Evolutionary conservation across 2,113 vertebrate genomes (phyloP).

Genomic region (Hydrochoerus hydrochaeris): DNA sequence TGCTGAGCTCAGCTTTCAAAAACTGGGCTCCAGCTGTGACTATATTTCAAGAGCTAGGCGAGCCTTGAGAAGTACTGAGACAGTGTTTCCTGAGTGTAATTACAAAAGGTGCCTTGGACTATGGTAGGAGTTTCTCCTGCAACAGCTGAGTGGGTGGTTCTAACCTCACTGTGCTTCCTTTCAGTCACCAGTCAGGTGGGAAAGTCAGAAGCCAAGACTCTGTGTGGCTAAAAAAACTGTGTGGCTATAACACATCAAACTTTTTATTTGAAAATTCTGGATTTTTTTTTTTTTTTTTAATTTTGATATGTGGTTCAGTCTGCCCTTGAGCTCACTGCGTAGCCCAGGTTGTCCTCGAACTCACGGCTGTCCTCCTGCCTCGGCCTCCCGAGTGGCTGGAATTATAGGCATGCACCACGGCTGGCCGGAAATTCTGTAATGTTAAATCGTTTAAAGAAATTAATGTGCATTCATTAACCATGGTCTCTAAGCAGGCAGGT

Average conservation of each 20-base stretch:
- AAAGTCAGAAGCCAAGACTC: background rate
- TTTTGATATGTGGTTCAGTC: background rate
- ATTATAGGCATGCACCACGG: background rate
- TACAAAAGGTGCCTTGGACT: background rate
- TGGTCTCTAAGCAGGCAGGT: background rate
- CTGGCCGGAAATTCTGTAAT: conserved; percentile 9
- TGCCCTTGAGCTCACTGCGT: background rate
- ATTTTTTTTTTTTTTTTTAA: background rate
- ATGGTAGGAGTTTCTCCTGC: background rate
- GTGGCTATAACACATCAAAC: background rate
- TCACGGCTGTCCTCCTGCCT: background rate
- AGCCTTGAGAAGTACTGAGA: conserved; percentile 41
- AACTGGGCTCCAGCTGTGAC: background rate
- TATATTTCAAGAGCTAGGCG: conserved; percentile 20
- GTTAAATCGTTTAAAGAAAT: conserved; percentile 17
- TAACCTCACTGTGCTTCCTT: background rate
- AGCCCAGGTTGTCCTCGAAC: background rate
- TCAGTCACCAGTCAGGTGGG: background rate
- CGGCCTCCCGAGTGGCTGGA: background rate
- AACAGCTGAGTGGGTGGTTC: background rate
- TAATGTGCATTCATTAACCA: background rate
- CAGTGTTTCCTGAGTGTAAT: background rate
- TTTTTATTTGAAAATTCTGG: background rate
- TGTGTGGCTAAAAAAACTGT: background rate
- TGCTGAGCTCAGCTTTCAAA: background rate